Base-by-base conservation (phyloP, 2,888 invertebrate genomes). In the Dioctria rufipes region DNA sequence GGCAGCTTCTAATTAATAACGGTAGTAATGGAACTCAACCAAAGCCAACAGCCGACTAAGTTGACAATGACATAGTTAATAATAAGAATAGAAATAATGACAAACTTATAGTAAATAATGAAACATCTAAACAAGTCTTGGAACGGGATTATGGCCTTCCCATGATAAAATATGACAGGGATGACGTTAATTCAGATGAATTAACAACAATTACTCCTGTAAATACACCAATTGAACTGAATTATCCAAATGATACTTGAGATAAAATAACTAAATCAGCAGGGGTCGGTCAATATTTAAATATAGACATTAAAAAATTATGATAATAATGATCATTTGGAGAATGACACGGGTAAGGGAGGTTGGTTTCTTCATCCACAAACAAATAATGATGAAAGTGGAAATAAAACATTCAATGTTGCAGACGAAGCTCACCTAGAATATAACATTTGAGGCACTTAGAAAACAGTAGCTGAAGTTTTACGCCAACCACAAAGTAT, bases 201-300 rank as follows among this genome's bases (percentile, higher is more conserved):
- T 73, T 84, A 69, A 83, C 83, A 37, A 85, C 84, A 39, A 78
- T 84, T 9, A 85, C 85, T 9, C 85, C 85, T 13, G 83, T 85
- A 8, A 85, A 85, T 80, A 85, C 85, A 39, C 85, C 85, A 37
- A 84, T 83, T 13, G 85, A 85, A 63, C 75, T 84, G 46, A 84
- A 84, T 60, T 85, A 84, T 78, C n/a, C n/a, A n/a, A n/a, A n/a
- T n/a, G n/a, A n/a, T n/a, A n/a, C n/a, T n/a, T n/a, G n/a, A n/a
- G n/a, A 84, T 82, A 81, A 81, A 78, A 83, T 83, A 75, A 83
- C 83, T 58, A 81, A 80, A 46, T 13, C 78, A 40, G 49, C 61
- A 9, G 25, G 8, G 25, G 42, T 43, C 4, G 9, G 13, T n/a
- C 5, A 40, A 39, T 39, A 13, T 37, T 39, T 37, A 40, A 69